Percentiles rank a stretch among this genome's conserved stretches.
phyloP scores from a whole-genome alignment of 2,113 vertebrate species.

The Promerops cafer region DNA sequence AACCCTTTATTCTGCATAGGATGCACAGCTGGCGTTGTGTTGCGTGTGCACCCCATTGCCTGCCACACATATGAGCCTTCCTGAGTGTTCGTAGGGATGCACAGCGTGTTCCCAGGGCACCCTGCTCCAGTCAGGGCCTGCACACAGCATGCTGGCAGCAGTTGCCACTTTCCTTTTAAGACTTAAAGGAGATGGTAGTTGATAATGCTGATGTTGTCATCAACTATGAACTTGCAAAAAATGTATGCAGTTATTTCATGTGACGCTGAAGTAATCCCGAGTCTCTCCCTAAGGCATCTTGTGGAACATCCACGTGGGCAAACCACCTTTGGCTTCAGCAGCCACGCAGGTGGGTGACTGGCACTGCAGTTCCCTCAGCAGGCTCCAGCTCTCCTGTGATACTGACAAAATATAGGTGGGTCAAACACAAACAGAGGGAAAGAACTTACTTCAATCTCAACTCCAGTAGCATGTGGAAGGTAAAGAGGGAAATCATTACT shows the following conservation, averaged over 20 bases:
- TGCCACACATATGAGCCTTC: rapidly evolving
- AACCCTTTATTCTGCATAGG: not conserved
- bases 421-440: not conserved
- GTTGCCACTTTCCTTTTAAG: not conserved
- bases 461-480: not conserved
- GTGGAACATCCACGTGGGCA: not conserved
- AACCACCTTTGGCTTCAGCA: not conserved
- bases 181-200: not conserved
- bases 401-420: not conserved
- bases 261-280: not conserved
- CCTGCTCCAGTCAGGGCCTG: not conserved
- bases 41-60: not conserved
- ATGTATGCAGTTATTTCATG: not conserved
- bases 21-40: not conserved
- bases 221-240: not conserved
- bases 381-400: not conserved
- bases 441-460: not conserved
- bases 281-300: not conserved
- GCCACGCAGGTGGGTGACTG: not conserved
- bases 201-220: not conserved
- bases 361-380: not conserved
- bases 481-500: not conserved
- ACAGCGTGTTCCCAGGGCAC: not conserved
- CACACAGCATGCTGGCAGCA: not conserved
- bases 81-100: not conserved